Conservation (phyloP, 2,113 vertebrate species). For the Sturnira hondurensis region DNA sequence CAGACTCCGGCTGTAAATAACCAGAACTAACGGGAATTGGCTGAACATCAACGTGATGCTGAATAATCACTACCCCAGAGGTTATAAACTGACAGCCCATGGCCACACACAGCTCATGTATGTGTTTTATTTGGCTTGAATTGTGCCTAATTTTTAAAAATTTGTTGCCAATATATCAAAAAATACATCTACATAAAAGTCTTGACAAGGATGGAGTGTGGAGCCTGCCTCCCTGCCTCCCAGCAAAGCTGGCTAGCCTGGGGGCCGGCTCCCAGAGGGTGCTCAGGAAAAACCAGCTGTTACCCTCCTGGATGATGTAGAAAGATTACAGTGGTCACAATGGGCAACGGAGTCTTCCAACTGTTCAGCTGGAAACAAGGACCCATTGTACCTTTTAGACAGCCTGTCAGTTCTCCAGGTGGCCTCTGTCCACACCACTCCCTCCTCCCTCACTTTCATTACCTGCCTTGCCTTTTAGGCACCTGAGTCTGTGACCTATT, state of each 20-base stretch:
- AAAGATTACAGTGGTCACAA: background rate
- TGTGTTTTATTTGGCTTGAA: background rate
- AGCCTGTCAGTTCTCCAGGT: background rate
- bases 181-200: background rate
- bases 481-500: background rate
- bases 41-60: background rate
- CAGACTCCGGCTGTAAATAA: background rate
- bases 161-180: background rate
- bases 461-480: background rate
- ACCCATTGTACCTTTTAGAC: background rate
- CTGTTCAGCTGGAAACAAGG: background rate
- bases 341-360: background rate
- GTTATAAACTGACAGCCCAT: background rate
- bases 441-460: background rate
- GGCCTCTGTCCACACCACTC: background rate
- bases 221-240: accelerated
- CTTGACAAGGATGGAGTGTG: background rate
- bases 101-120: background rate
- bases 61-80: background rate
- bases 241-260: background rate
- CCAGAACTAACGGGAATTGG: background rate
- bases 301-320: background rate
- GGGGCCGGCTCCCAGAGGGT: background rate
- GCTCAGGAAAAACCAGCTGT: background rate
- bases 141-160: constrained; percentile 21